Base-by-base conservation (phyloP, 2,888 invertebrate genomes). In the Phyllotreta cruciferae region DNA sequence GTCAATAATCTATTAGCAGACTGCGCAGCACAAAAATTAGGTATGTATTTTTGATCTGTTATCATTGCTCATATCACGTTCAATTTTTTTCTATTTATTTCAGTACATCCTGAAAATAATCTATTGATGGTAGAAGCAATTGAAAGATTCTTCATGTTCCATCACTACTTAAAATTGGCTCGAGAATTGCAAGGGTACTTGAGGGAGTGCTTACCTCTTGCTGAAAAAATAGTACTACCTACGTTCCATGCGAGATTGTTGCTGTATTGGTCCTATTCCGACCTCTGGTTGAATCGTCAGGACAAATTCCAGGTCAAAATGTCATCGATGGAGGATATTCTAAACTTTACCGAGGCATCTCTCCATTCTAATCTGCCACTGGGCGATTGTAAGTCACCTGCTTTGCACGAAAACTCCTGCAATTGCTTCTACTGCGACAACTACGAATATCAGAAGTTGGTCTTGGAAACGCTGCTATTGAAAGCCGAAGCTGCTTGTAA, bases 141-240 rank as follows among this genome's bases (percentile, higher is more conserved):
- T 34, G 68, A 71, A n/a, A 68, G 68, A 49, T 61, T 77, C 7
- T 67, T 69, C 0, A 69, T 74, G 37, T 62, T 71, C 3, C 73
- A 76, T 53, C 63, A 71, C 56, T 69, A 70, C 56, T 64, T 77
- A 66, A 66, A 73, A 13, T 64, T 73, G 47, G 77, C 79, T 0
- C 68, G 77, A 53, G 77, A 78, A 70, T 70, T 75, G 0, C 70
- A 76, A 10, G 71, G 72, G 37, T 76, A 74, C 52, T 69, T 73
- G 5, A 71, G 69, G 60, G 70, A 75, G 38, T 65, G 72, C 24
- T 53, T 76, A 5, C 8, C 69, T n/a, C 63, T 78, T 4, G 68
- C 77, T 6, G 79, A 79, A 68, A 71, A 76, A 68, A 56, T 76
- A 36, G 70, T 77, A 3, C 53, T 79, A 34, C 78, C 79, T 3